These are phyloP conservation scores for Conopomorpha cramerella DNA, from an alignment of 1,140 invertebrate genomes.

Conservation along the genomic window DNA sequence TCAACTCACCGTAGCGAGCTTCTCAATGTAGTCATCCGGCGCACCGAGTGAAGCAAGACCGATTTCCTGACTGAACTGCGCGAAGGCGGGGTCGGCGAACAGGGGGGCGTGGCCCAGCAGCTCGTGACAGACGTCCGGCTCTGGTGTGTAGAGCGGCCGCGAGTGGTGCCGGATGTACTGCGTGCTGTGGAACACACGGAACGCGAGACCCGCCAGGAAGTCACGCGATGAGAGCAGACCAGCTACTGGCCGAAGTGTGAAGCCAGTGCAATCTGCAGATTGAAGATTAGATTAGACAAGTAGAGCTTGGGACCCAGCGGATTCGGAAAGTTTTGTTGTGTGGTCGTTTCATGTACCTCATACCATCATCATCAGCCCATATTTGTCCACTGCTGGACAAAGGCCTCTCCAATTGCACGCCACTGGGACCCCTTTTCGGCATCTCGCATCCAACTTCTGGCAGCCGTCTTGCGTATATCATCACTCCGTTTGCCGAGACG, in stretches of 20 bases:
- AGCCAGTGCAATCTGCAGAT: constrained; percentile 91
- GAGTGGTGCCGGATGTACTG: constrained; percentile 98
- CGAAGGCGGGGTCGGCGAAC: constrained; percentile 96
- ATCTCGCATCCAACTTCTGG: too few species aligned
- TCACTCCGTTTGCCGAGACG: too few species aligned
- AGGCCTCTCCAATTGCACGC: too few species aligned
- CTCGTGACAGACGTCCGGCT: constrained; percentile 97
- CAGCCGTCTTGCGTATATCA: too few species aligned
- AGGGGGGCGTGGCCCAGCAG: constrained; percentile 95
- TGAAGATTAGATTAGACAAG: too few species aligned
- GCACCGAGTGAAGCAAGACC: constrained; percentile 94
- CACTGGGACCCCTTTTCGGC: too few species aligned
- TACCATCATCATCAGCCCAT: too few species aligned
- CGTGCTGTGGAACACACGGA: constrained; percentile 98
- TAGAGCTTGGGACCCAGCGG: too few species aligned
- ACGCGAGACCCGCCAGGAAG: constrained; percentile 96
- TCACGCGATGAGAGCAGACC: constrained; percentile 96
- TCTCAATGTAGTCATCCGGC: constrained; percentile 96
- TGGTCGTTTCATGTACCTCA: too few species aligned
- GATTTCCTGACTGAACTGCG: constrained; percentile 98
- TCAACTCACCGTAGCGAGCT: constrained; percentile 97
- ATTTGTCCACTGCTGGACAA: too few species aligned
- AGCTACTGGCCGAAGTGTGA: constrained; percentile 93
- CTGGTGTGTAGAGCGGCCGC: constrained; percentile 95
- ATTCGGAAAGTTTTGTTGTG: too few species aligned